These are phyloP conservation scores for Microcebus lehilahytsara DNA, from an alignment of 2,113 vertebrate species.

Conservation along the genomic window DNA sequence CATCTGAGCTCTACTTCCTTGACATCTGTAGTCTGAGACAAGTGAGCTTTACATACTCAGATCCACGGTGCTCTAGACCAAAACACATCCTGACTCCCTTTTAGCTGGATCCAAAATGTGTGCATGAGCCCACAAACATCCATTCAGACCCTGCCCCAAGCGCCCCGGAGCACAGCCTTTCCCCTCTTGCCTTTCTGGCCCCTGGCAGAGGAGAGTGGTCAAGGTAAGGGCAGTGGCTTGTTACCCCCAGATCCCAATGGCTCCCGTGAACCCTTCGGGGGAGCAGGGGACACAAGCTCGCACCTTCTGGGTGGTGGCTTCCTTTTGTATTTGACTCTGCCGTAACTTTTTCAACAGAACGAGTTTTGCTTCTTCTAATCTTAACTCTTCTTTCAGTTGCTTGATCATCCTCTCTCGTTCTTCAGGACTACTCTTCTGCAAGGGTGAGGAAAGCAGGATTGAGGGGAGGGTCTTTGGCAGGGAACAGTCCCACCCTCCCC, in stretches of 20 bases:
- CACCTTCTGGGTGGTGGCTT: conserved; percentile 92
- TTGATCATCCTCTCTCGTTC: conserved; percentile 94
- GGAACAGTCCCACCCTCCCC: not conserved
- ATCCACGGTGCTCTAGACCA: not conserved
- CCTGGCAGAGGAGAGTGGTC: not conserved
- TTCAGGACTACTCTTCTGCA: conserved; percentile 93
- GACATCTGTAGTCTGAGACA: not conserved
- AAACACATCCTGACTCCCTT: not conserved
- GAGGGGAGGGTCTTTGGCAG: not conserved
- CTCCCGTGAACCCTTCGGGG: not conserved
- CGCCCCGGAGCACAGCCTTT: not conserved
- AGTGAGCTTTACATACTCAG: not conserved
- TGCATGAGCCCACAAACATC: not conserved
- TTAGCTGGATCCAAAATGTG: not conserved
- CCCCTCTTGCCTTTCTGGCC: not conserved
- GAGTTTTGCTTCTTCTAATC: conserved; percentile 97
- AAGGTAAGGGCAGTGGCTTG: not conserved
- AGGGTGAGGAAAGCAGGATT: not conserved
- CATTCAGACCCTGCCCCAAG: not conserved
- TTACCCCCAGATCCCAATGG: not conserved
- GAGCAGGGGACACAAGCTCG: not conserved
- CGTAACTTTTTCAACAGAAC: conserved; percentile 96
- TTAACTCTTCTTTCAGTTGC: conserved; percentile 94
- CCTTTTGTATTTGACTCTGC: conserved; percentile 99
- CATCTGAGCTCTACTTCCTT: not conserved